Evolutionary conservation across 53 echinoderm and acorn worm species (phyloP), one percentile per base, ranked within the genome.

Genomic region (Holothuria leucospilota): DNA sequence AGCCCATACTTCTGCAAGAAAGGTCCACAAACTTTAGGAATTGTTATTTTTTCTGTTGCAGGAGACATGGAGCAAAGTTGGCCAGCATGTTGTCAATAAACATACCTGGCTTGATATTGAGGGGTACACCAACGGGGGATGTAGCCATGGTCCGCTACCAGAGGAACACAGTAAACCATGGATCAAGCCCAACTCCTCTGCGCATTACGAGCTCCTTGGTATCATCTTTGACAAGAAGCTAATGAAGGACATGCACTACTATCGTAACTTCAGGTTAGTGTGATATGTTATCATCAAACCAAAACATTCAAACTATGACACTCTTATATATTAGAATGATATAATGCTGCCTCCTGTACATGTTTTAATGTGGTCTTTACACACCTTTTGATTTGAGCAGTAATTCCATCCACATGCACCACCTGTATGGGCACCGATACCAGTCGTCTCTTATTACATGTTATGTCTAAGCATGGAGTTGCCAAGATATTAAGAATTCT

Each of bases 71-170:
- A 73, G 23, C 8, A 42, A 73, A 73, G 73, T 73, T 73, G 73
- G 2, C 2, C 42, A 49, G 13, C 73, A 73, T 73, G 49, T 73
- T 41, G 73, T 73, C 0, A 73, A 73, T 8, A 73, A 42, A 20
- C 73, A 73, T 49, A 41, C 73, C 21, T 73, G 73, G 73, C 51
- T 73, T 21, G 73, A 73, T 25, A 7, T 73, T 14, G 20, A 73
- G 18, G 73, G 46, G 13, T 42, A 73, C 13, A 73, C 73, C 4
- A 21, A 73, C 12, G 73, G 73, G 12, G 73, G 73, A n/a, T 73
- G 73, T 20, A 73, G 21, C 73, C 73, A 51, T 42, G 46, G 46
- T 6, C 18, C 29, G 1, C 18, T 73, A 6, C 51, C 71, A 30
- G 29, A 41, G 4, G 73, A 72, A 16, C 42, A 41, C 29, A 41